Evolutionary conservation across 2,888 invertebrate species (phyloP).

Genomic region (Adineta ricciae): DNA sequence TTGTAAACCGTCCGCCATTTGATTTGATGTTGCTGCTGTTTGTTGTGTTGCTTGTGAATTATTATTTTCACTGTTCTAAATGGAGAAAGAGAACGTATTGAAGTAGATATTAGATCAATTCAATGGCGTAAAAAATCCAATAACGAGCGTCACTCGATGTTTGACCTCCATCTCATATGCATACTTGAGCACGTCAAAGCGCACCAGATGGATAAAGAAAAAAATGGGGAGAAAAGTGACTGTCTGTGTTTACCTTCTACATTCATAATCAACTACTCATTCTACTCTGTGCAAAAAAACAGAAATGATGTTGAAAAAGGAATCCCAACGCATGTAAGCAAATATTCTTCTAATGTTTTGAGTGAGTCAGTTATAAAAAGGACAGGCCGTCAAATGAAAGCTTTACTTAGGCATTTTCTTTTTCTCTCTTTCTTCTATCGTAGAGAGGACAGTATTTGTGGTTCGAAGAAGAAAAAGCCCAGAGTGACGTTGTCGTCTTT

Average conservation of each 20-base stretch:
- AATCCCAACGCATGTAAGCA: background rate
- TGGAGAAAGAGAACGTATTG: background rate
- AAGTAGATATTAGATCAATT: background rate
- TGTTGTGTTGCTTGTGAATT: background rate
- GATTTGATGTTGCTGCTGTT: background rate
- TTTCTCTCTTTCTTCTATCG: background rate
- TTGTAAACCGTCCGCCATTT: background rate
- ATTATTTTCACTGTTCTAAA: background rate
- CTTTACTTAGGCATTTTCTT: background rate
- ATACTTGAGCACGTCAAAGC: background rate
- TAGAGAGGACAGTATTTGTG: background rate
- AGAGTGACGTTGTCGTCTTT: background rate
- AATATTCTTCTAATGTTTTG: background rate
- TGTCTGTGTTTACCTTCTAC: background rate
- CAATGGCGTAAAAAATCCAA: background rate
- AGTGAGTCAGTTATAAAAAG: background rate
- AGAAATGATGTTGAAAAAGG: background rate
- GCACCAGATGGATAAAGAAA: background rate
- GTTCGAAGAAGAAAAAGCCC: background rate
- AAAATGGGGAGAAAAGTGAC: background rate
- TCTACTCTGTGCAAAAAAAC: background rate
- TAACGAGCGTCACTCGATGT: background rate
- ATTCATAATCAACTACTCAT: background rate
- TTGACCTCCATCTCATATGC: background rate
- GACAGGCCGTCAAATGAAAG: background rate